These are phyloP conservation scores for Scaptomyza graminum DNA, from an alignment of 1,140 invertebrate genomes.

Conservation along the genomic window DNA sequence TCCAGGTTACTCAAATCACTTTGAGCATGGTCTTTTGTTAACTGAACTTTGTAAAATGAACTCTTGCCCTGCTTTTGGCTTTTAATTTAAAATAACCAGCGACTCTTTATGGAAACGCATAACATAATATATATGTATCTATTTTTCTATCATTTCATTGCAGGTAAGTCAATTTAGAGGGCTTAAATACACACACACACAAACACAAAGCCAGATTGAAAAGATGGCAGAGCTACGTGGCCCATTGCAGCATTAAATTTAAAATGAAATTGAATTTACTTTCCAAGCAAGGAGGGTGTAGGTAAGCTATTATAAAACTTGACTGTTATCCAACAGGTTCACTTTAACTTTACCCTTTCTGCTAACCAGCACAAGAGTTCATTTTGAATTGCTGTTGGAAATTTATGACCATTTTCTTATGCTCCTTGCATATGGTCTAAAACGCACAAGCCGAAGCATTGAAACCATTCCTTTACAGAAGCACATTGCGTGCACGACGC, in stretches of 20 bases:
- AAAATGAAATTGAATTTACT: slow-evolving; percentile 78
- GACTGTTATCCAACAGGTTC: slow-evolving; percentile 4
- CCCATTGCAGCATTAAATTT: slow-evolving; percentile 77
- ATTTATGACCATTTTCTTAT: slow-evolving; percentile 76
- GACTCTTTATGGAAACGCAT: slow-evolving; percentile 35
- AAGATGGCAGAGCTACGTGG: slow-evolving; percentile 46
- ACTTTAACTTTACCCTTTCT: slow-evolving; percentile 16
- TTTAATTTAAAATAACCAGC: slow-evolving; percentile 4
- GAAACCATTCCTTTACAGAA: neutral
- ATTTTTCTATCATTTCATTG: slow-evolving; percentile 75
- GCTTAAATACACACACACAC: slow-evolving; percentile 40
- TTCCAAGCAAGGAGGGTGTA: slow-evolving; percentile 24
- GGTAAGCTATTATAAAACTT: slow-evolving; percentile 61
- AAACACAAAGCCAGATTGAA: slow-evolving; percentile 49
- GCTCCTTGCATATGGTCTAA: slow-evolving; percentile 58
- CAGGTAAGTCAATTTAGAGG: slow-evolving; percentile 73
- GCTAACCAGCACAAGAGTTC: slow-evolving; percentile 60
- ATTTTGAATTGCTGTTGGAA: slow-evolving; percentile 62
- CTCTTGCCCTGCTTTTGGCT: slow-evolving; percentile 12
- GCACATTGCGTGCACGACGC: slow-evolving; percentile 48
- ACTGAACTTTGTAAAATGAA: neutral
- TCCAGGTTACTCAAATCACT: neutral
- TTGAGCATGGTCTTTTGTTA: neutral
- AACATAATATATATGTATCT: slow-evolving; percentile 60
- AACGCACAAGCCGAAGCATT: neutral